A percentile compares a stretch with the other conserved stretches of the same genome.
These are phyloP conservation scores for Drosophila repleta DNA, from an alignment of 1,140 invertebrate species.

Conservation along the genomic window DNA sequence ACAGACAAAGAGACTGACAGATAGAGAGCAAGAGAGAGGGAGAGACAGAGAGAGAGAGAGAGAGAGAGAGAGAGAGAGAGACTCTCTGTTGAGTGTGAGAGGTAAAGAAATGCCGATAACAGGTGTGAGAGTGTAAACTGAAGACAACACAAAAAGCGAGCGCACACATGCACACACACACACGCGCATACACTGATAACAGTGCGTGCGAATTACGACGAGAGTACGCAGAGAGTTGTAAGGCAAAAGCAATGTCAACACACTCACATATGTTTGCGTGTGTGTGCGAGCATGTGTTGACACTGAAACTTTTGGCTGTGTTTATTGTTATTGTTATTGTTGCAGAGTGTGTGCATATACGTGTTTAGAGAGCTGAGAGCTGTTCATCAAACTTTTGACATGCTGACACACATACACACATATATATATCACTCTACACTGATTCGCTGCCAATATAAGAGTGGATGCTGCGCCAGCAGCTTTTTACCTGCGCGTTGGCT, in stretches of 20 bases:
- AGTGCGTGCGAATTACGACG: constrained; percentile 47
- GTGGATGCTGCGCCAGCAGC: constrained; percentile 37
- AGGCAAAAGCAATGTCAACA: constrained; percentile 45
- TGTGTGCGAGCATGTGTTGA: constrained; percentile 4
- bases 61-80: neutral
- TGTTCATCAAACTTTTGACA: constrained; percentile 56
- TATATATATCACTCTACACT: neutral
- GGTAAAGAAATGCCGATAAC: constrained; percentile 22
- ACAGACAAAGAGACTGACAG: neutral
- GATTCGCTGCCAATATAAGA: constrained; percentile 19
- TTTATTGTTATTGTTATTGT: constrained; percentile 13
- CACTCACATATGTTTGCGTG: neutral
- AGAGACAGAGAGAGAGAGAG: constrained; percentile 13
- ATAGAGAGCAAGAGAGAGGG: too few species aligned
- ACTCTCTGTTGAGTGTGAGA: constrained; percentile 7
- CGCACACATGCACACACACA: constrained; percentile 12
- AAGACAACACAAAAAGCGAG: constrained; percentile 34
- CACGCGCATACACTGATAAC: constrained; percentile 46
- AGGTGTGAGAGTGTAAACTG: constrained; percentile 36
- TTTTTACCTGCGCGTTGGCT: constrained; percentile 53
- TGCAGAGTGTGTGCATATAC: neutral
- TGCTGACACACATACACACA: constrained; percentile 62
- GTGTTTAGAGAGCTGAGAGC: constrained; percentile 3
- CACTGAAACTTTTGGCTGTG: constrained; percentile 29
- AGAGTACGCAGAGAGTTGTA: constrained; percentile 49